Evolutionary conservation across 1,140 invertebrate species (phyloP), one percentile per base, ranked within the genome.

Genomic region (Cotesia glomerata): DNA sequence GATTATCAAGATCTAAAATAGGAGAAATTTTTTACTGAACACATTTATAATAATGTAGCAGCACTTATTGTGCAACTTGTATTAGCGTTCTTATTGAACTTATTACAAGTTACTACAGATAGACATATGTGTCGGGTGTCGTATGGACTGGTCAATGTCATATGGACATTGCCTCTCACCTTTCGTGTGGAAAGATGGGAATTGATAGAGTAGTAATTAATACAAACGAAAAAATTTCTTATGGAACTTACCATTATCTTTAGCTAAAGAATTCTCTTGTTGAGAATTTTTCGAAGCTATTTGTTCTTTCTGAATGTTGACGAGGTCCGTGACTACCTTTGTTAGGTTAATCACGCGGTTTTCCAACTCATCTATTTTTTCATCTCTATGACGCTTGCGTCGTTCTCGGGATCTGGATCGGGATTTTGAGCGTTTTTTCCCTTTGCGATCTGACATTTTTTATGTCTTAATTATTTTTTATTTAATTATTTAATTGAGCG

Each of bases 171-270:
- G 39, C 58, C 67, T 64, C 63, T 71, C 73, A 71, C 54, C 34
- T 67, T 70, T 74, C 73, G 69, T 68, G 35, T 56, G 32, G 52
- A 68, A 52, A 58, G 49, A 56, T 56, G 66, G 36, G 52, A 51
- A 0, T 13, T 62, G 18, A 58, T 58, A 9, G 14, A 58, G 2
- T 18, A 14, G 9, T 58, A 5, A 5, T 8, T 36, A 36, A 36
- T 36, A 36, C 35, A 36, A 36, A 36, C 36, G 5, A 7, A 5
- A 39, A 39, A 39, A 39, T 9, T 34, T 58, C 0, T 18, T 26
- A 54, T 14, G 51, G 1, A 54, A n/a, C 16, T 16, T 18, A 58
- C 18, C 14, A 26, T 18, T 9, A 58, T 18, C 16, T 58, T 58
- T 18, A 18, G 16, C 14, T 58, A 18, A 18, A 18, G 14, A 14